Percentiles rank a stretch among this genome's conserved stretches.
Evolutionary conservation across 1,140 invertebrate genomes (phyloP).

Genomic region (Proctacanthus coquilletti): DNA sequence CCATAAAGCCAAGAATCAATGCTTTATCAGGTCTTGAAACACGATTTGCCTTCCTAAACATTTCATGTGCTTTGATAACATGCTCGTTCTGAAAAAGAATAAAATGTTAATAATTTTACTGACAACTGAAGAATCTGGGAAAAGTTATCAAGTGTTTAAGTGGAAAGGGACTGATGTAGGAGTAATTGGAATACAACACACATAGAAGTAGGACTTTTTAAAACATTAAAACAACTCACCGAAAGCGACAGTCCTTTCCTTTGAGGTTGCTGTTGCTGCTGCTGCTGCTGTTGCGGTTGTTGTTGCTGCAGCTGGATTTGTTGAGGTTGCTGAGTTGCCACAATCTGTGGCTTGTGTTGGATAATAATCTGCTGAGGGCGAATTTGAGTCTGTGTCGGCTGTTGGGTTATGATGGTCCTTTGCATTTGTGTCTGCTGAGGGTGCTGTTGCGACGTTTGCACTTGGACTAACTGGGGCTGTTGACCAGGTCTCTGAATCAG

Average conservation of each 20-base stretch:
- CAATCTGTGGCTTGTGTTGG: constrained; percentile 8
- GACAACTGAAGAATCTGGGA: too few relatives aligned
- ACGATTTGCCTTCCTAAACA: constrained; percentile 91
- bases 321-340: constrained; percentile 13
- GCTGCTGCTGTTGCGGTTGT: constrained; percentile 30
- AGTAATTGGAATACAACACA: too few relatives aligned
- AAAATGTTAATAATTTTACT: not conserved
- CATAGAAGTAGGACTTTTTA: too few relatives aligned
- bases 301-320: constrained; percentile 13
- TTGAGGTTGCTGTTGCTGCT: constrained; percentile 33
- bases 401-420: constrained; percentile 6
- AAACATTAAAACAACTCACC: too few relatives aligned
- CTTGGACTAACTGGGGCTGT: constrained; percentile 27
- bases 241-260: constrained; percentile 64
- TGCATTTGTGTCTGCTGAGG: constrained; percentile 11
- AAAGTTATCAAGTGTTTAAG: not conserved
- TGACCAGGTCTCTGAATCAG: constrained; percentile 27
- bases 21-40: constrained; percentile 93
- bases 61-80: constrained; percentile 93
- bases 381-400: constrained; percentile 16
- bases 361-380: constrained; percentile 1
- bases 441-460: constrained; percentile 14
- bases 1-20: constrained; percentile 95
- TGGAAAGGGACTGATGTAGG: not conserved
- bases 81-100: constrained; percentile 62